Conservation (phyloP, 2,113 vertebrate species). For the Atherinomorus stipes region DNA sequence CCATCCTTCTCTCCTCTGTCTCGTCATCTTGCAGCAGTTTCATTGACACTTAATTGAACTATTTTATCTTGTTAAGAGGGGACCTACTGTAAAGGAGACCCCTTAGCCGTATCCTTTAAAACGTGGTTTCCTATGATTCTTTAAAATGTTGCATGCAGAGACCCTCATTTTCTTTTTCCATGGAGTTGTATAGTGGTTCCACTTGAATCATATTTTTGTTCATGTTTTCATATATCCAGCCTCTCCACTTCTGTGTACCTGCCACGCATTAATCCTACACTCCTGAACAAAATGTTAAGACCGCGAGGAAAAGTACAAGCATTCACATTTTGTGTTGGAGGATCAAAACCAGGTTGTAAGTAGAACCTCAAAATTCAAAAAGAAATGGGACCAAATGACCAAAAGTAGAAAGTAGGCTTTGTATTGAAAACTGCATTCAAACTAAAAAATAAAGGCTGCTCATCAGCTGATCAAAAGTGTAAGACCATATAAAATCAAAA, state of each 20-base stretch:
- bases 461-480: no score
- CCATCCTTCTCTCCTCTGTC: slow-evolving; percentile 32
- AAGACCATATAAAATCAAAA: no score
- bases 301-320: no score
- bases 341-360: no score
- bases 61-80: slow-evolving; percentile 66
- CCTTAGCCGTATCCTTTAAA: slow-evolving; percentile 55
- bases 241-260: neutral
- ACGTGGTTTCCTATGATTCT: slow-evolving; percentile 43
- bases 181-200: neutral
- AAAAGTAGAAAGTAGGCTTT: no score
- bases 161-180: slow-evolving; percentile 26
- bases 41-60: slow-evolving; percentile 67
- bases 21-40: slow-evolving; percentile 43
- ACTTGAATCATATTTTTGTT: slow-evolving; percentile 27
- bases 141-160: slow-evolving; percentile 23
- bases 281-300: no score
- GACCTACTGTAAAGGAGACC: slow-evolving; percentile 57
- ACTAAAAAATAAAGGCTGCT: no score
- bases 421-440: no score
- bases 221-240: neutral
- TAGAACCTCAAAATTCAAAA: no score
- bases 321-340: no score
- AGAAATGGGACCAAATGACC: no score
- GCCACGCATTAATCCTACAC: slow-evolving; percentile 12